Evolutionary conservation across 2,113 vertebrate genomes (phyloP).

Genomic region (Cathartes aura): DNA sequence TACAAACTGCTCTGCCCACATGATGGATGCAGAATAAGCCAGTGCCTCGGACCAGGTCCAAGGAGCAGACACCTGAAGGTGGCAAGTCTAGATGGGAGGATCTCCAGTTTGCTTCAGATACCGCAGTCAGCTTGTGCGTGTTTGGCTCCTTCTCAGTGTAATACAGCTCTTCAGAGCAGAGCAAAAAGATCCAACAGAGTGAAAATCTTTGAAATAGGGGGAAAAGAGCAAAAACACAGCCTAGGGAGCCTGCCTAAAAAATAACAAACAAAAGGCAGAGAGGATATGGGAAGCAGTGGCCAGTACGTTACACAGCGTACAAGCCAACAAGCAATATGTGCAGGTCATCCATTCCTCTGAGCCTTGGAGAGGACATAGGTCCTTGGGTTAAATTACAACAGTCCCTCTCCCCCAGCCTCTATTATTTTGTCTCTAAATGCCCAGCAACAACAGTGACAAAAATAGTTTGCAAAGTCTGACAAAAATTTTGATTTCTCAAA

Average conservation of each 20-base stretch:
- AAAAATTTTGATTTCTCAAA: neutral
- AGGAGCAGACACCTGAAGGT: neutral
- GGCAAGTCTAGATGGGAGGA: neutral
- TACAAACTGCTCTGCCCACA: neutral
- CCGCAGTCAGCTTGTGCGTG: fast-evolving
- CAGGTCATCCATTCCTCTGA: neutral
- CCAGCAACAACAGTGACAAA: slow-evolving; percentile 21
- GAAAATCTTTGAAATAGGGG: neutral
- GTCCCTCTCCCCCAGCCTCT: neutral
- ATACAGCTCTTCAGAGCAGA: neutral
- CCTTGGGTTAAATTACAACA: neutral
- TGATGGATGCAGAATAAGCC: neutral
- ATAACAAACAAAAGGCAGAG: slow-evolving; percentile 28
- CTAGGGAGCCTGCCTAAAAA: neutral
- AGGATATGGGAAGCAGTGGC: slow-evolving; percentile 33
- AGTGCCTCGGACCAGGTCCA: neutral
- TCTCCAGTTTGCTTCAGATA: neutral
- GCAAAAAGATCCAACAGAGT: neutral
- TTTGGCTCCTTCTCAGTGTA: neutral
- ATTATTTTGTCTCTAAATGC: slow-evolving; percentile 32
- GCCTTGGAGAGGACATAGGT: neutral
- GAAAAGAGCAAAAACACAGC: neutral
- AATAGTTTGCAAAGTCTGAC: slow-evolving; percentile 18
- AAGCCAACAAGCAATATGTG: slow-evolving; percentile 19
- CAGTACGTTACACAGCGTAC: neutral